These are phyloP conservation scores for Pollicipes pollicipes DNA, from an alignment of 1,140 invertebrate genomes.

Conservation along the genomic window DNA sequence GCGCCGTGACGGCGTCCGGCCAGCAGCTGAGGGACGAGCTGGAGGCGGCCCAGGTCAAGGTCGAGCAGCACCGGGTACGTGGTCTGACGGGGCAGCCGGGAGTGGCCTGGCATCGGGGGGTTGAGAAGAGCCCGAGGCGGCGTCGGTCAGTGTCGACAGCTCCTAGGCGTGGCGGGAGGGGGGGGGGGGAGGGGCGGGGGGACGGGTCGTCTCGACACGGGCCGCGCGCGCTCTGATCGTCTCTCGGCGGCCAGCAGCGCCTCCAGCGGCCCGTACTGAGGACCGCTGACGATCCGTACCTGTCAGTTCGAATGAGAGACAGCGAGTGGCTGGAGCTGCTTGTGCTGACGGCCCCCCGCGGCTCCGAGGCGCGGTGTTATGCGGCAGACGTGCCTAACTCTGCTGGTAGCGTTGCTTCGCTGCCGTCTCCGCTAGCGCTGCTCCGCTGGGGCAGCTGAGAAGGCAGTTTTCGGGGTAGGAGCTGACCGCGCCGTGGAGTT, in stretches of 20 bases:
- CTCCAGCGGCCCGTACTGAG: no score
- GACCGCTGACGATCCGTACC: no score
- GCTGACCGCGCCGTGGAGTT: background rate
- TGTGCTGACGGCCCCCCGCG: no score
- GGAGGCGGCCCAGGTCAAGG: slow-evolving; percentile 68
- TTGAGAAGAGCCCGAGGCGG: slow-evolving; percentile 7
- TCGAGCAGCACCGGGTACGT: slow-evolving; percentile 57
- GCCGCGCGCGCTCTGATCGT: background rate
- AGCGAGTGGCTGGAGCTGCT: no score
- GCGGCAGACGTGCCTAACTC: no score
- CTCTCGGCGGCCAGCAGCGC: slow-evolving; percentile 3
- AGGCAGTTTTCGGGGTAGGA: slow-evolving; percentile 3
- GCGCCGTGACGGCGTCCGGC: background rate
- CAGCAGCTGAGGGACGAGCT: slow-evolving; percentile 35
- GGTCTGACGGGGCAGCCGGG: background rate
- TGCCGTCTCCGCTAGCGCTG: slow-evolving; percentile 4
- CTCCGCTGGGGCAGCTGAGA: slow-evolving; percentile 1
- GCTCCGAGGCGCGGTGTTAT: no score
- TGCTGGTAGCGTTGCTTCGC: no score
- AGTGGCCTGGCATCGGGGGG: background rate
- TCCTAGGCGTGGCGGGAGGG: no score
- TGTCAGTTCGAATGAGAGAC: no score
- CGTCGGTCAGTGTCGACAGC: slow-evolving; percentile 4
- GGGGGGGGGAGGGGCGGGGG: no score
- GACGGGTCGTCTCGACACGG: no score